Conservation (phyloP, 2,797 vertebrate genomes). For the Nothura maculosa region DNA sequence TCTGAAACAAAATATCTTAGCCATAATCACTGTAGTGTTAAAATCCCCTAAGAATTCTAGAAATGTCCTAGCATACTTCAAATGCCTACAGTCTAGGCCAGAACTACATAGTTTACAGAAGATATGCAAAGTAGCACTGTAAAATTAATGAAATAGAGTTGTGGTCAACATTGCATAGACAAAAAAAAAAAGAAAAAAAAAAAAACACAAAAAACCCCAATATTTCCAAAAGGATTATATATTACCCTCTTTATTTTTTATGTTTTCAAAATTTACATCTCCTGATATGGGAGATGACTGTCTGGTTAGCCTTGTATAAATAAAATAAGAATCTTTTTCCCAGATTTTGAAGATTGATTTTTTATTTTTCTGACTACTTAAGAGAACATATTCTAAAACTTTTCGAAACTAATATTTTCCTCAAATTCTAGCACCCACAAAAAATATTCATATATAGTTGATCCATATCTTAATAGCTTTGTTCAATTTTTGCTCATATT, state of each 20-base stretch:
- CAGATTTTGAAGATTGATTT: too few relatives aligned
- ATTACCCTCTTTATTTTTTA: background rate
- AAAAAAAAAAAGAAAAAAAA: background rate
- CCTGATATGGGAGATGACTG: background rate
- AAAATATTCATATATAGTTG: too few relatives aligned
- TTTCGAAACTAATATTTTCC: too few relatives aligned
- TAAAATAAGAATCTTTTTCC: background rate
- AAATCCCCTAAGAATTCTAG: background rate
- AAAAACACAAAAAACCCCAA: background rate
- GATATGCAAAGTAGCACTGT: background rate
- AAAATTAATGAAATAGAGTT: background rate
- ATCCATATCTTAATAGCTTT: too few relatives aligned
- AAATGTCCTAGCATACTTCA: background rate
- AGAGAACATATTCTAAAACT: too few relatives aligned
- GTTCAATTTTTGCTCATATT: too few relatives aligned
- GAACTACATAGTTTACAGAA: background rate
- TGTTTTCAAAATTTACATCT: background rate
- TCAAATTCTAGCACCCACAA: too few relatives aligned
- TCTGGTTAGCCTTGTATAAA: background rate
- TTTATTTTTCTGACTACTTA: too few relatives aligned
- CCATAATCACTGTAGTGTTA: background rate
- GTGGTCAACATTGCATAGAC: background rate
- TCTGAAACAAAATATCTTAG: background rate
- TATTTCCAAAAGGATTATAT: background rate
- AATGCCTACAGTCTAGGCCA: too few relatives aligned